Evolutionary conservation across 2,797 vertebrate species (phyloP).

Genomic region (Epinephelus awoara): DNA sequence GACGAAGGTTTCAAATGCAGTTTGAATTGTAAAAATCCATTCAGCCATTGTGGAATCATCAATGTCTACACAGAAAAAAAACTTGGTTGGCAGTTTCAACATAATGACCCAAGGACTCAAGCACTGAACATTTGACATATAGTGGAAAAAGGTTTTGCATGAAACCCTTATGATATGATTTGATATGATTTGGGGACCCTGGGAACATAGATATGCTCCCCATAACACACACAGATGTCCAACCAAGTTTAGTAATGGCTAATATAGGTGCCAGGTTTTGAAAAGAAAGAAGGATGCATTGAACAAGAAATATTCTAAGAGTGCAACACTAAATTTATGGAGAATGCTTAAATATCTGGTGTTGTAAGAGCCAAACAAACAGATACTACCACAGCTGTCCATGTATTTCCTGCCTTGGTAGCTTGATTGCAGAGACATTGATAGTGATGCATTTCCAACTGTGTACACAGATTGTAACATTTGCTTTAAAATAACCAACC

Average conservation of each 20-base stretch:
- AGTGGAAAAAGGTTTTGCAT: too few relatives aligned
- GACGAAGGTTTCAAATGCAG: too few relatives aligned
- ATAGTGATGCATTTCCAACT: neutral
- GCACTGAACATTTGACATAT: too few relatives aligned
- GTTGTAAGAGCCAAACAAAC: slow-evolving; percentile 2
- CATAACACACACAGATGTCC: too few relatives aligned
- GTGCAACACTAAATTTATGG: neutral
- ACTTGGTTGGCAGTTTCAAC: too few relatives aligned
- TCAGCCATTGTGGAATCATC: too few relatives aligned
- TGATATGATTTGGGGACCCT: too few relatives aligned
- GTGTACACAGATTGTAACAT: neutral
- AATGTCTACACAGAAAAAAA: too few relatives aligned
- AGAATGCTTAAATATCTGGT: neutral
- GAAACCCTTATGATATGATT: too few relatives aligned
- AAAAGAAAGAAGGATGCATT: neutral
- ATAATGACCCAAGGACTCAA: too few relatives aligned
- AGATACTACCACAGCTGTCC: neutral
- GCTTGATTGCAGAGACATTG: neutral
- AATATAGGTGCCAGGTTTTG: neutral
- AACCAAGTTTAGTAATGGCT: neutral
- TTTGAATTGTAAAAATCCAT: too few relatives aligned
- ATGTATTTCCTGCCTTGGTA: neutral
- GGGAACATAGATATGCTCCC: too few relatives aligned
- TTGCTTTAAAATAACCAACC: slow-evolving; percentile 12
- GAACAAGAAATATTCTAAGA: neutral